Percentiles rank a stretch among this genome's conserved stretches.
Conservation (phyloP, 2,888 invertebrate genomes). For the Rhorus exstirpatorius region DNA sequence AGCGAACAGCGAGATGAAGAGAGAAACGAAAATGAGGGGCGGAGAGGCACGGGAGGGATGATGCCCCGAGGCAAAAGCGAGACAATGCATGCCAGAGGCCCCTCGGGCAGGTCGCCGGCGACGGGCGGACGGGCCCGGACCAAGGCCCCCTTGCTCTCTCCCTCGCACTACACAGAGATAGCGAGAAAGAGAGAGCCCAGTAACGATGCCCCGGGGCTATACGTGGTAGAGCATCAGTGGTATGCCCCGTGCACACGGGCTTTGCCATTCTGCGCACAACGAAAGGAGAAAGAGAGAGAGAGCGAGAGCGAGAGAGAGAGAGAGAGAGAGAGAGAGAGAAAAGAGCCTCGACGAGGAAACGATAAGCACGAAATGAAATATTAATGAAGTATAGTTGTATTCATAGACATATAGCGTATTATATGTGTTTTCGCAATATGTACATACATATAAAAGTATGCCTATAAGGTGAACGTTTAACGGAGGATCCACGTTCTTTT, state of each 20-base stretch:
- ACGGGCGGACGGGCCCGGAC: constrained; percentile 73
- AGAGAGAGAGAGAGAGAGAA: constrained; percentile 21
- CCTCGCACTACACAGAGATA: constrained; percentile 76
- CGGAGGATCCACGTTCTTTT: too few species aligned
- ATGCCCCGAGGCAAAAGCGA: constrained; percentile 70
- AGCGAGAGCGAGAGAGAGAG: not conserved
- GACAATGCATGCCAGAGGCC: constrained; percentile 76
- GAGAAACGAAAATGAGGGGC: constrained; percentile 13
- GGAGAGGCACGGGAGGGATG: constrained; percentile 46
- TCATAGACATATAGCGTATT: constrained; percentile 45
- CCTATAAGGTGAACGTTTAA: too few species aligned
- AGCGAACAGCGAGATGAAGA: constrained; percentile 5
- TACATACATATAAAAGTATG: too few species aligned
- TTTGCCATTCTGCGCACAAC: constrained; percentile 66
- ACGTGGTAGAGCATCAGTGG: constrained; percentile 63
- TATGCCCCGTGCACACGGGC: constrained; percentile 61
- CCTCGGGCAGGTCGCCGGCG: constrained; percentile 74
- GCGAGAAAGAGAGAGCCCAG: too few species aligned
- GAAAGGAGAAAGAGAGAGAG: not conserved
- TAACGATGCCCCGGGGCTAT: constrained; percentile 84
- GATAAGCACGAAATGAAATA: constrained; percentile 86
- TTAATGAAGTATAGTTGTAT: constrained; percentile 81
- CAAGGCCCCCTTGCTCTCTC: constrained; percentile 66
- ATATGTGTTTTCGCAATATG: not conserved
- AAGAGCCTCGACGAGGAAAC: constrained; percentile 81